These are phyloP conservation scores for Drosophila jambulina DNA, from an alignment of 1,140 invertebrate species.

Conservation along the genomic window DNA sequence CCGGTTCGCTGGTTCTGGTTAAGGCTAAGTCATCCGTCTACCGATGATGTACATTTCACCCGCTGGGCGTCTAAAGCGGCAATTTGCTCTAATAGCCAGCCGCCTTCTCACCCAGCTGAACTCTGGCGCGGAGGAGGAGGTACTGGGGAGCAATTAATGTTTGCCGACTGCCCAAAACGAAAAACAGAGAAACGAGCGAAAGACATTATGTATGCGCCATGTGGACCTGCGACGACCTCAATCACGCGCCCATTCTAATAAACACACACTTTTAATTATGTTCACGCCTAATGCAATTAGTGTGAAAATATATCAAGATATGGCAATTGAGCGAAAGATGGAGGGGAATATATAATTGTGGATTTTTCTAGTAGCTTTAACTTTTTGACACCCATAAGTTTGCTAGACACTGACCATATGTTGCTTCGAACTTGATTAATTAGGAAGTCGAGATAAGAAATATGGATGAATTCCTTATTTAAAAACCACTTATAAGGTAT, in stretches of 20 bases:
- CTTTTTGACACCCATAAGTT: neutral
- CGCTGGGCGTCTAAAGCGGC: slow-evolving; percentile 49
- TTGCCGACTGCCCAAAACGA: slow-evolving; percentile 44
- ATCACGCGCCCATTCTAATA: slow-evolving; percentile 67
- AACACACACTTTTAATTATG: slow-evolving; percentile 64
- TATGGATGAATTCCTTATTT: too few species aligned
- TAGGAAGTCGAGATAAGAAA: neutral
- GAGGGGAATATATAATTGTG: neutral
- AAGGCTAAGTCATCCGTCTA: slow-evolving; percentile 41
- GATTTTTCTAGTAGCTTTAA: slow-evolving; percentile 4
- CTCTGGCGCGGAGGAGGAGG: slow-evolving; percentile 29
- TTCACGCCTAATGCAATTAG: slow-evolving; percentile 56
- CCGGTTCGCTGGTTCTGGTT: slow-evolving; percentile 25
- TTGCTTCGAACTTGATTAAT: neutral
- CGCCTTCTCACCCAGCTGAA: slow-evolving; percentile 57
- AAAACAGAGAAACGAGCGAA: slow-evolving; percentile 11
- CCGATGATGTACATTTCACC: slow-evolving; percentile 21
- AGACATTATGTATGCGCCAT: slow-evolving; percentile 6
- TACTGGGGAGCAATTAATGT: slow-evolving; percentile 63
- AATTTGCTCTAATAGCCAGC: slow-evolving; percentile 60
- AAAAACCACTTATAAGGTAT: neutral
- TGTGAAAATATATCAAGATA: slow-evolving; percentile 46
- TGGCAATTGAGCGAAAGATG: slow-evolving; percentile 26
- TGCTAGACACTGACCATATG: neutral
- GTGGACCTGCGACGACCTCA: slow-evolving; percentile 46